A percentile compares a stretch with the other conserved stretches of the same genome.
phyloP scores from a whole-genome alignment of 2,888 invertebrate species.

The Drosophila peninsularis region DNA sequence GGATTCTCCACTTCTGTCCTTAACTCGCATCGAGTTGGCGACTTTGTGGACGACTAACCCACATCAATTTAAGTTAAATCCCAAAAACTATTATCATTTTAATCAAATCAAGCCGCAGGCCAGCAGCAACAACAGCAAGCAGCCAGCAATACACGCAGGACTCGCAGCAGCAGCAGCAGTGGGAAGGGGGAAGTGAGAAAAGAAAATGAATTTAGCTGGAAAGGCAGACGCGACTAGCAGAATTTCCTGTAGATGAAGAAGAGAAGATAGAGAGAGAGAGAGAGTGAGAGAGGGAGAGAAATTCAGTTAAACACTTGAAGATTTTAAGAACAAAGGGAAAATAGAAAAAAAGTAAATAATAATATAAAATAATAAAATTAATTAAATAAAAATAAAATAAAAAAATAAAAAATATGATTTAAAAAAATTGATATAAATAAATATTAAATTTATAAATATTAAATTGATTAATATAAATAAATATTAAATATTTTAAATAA shows the following conservation, averaged over 20 bases:
- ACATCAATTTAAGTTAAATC: conserved; percentile 78
- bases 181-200: conserved; percentile 7
- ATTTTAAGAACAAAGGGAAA: too few species aligned
- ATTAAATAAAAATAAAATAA: too few species aligned
- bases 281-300: too few species aligned
- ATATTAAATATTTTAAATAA: too few species aligned
- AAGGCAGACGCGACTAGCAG: conserved; percentile 18
- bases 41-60: conserved; percentile 45
- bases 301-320: too few species aligned
- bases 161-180: conserved; percentile 1
- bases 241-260: neutral
- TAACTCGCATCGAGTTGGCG: conserved; percentile 8
- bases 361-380: too few species aligned
- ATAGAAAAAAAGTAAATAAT: too few species aligned
- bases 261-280: too few species aligned
- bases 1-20: neutral
- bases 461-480: too few species aligned
- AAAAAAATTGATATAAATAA: too few species aligned
- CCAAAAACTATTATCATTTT: conserved; percentile 79
- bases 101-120: conserved; percentile 72
- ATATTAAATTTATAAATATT: too few species aligned
- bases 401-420: too few species aligned
- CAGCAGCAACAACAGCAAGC: conserved; percentile 29
- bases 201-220: neutral
- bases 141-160: conserved; percentile 36